Evolutionary conservation across 30 jellyfish, hydroid and myxozoan genomes (phyloP).

Genomic region (Hydractinia echinata): DNA sequence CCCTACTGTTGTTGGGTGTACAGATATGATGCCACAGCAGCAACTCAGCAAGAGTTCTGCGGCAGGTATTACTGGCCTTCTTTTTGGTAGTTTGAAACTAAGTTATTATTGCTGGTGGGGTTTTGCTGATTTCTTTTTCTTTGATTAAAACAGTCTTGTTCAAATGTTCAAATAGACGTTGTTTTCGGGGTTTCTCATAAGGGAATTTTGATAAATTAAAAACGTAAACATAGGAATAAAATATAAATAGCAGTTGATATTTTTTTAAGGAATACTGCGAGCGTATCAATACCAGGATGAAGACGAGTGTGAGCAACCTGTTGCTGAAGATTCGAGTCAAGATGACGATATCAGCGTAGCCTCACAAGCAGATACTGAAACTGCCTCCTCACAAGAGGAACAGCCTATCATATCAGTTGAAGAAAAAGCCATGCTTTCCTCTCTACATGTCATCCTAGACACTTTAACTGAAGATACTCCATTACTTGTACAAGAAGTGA

Average conservation of each 20-base stretch:
- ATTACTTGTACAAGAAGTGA: conserved; percentile 74
- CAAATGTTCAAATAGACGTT: too few species aligned
- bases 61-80: conserved; percentile 52
- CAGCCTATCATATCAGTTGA: conserved; percentile 41
- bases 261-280: conserved; percentile 58
- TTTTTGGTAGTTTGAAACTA: too few species aligned
- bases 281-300: conserved; percentile 66
- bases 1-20: conserved; percentile 97
- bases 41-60: conserved; percentile 79
- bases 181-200: too few species aligned
- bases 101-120: too few species aligned
- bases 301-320: conserved; percentile 86
- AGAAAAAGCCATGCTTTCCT: conserved; percentile 78
- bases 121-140: too few species aligned
- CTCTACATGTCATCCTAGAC: conserved; percentile 88
- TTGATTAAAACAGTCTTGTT: too few species aligned
- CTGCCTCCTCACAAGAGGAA: conserved; percentile 64
- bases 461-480: conserved; percentile 57
- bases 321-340: conserved; percentile 35
- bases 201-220: too few species aligned
- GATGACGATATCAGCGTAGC: conserved; percentile 32
- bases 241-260: not conserved
- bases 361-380: conserved; percentile 46
- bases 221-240: not conserved
- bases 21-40: conserved; percentile 92